phyloP scores from a whole-genome alignment of 30 jellyfish, hydroid and myxozoan species.

The Cassiopea xamachana region DNA sequence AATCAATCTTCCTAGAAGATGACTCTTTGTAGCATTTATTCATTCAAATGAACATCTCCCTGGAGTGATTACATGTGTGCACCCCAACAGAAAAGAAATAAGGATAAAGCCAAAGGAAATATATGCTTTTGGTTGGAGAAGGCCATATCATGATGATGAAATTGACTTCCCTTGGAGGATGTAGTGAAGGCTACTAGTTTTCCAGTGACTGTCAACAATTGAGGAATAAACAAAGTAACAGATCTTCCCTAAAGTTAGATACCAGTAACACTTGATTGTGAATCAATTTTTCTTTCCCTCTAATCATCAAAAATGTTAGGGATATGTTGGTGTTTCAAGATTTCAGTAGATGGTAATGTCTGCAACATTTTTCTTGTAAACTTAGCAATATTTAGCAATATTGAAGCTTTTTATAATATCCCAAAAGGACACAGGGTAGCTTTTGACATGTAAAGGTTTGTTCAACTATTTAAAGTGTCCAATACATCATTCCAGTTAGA shows the following conservation, averaged over 20 bases:
- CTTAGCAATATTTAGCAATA: background rate
- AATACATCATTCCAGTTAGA: background rate
- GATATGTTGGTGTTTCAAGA: background rate
- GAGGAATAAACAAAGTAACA: no score
- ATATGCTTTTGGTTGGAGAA: background rate
- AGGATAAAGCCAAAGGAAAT: no score
- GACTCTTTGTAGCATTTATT: no score
- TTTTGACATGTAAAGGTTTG: background rate
- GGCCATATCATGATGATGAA: background rate
- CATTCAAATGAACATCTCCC: no score
- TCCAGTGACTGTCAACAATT: background rate
- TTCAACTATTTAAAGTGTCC: background rate
- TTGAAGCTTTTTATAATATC: background rate
- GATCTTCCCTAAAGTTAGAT: no score
- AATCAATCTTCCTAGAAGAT: no score
- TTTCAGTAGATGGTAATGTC: background rate
- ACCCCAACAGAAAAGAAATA: no score
- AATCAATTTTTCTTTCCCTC: background rate
- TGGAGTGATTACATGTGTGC: no score
- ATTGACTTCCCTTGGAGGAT: background rate
- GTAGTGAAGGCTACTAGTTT: background rate
- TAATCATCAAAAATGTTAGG: background rate
- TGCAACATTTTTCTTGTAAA: background rate
- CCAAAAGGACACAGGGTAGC: background rate
- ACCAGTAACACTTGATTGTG: background rate